Percentiles rank a stretch among this genome's conserved stretches.
These are phyloP conservation scores for Enteromius argenteus DNA, from an alignment of 2,797 vertebrate species.

Conservation along the genomic window DNA sequence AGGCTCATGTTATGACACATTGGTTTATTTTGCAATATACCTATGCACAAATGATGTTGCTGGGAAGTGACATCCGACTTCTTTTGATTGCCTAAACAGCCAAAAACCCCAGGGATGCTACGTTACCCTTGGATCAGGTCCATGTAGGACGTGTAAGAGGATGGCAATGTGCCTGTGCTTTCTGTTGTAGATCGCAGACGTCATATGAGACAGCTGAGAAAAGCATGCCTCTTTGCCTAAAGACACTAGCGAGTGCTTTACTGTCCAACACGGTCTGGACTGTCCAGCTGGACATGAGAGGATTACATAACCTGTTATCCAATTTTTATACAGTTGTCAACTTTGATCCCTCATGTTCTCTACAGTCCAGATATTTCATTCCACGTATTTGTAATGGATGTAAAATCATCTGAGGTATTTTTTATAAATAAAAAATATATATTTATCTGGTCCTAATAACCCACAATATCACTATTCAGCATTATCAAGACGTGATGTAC, in stretches of 20 bases:
- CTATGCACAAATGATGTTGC: conserved; percentile 2
- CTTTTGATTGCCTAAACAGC: conserved; percentile 7
- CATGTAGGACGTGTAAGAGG: conserved; percentile 17
- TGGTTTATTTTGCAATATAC: conserved; percentile 7
- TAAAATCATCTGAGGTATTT: neutral
- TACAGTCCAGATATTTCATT: conserved; percentile 7
- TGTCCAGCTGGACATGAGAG: conserved; percentile 40
- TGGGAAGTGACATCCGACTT: conserved; percentile 7
- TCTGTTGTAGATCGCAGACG: conserved; percentile 25
- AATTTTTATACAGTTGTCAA: conserved; percentile 45
- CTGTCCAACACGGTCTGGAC: conserved; percentile 20
- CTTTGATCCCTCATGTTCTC: conserved; percentile 42
- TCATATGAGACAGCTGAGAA: conserved; percentile 39
- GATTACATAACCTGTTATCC: conserved; percentile 48
- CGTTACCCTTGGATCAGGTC: neutral
- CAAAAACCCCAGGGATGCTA: neutral
- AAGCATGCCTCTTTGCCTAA: conserved; percentile 31
- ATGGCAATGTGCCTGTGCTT: conserved; percentile 36
- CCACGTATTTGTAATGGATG: neutral
- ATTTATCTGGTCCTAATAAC: no score
- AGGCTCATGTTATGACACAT: neutral
- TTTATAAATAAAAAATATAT: neutral
- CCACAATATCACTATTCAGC: neutral
- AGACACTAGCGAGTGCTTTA: conserved; percentile 17
- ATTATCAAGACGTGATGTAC: neutral